A percentile compares a stretch with the other conserved stretches of the same genome.
These are phyloP conservation scores for Plebejus argus DNA, from an alignment of 2,888 invertebrate species.

Conservation along the genomic window DNA sequence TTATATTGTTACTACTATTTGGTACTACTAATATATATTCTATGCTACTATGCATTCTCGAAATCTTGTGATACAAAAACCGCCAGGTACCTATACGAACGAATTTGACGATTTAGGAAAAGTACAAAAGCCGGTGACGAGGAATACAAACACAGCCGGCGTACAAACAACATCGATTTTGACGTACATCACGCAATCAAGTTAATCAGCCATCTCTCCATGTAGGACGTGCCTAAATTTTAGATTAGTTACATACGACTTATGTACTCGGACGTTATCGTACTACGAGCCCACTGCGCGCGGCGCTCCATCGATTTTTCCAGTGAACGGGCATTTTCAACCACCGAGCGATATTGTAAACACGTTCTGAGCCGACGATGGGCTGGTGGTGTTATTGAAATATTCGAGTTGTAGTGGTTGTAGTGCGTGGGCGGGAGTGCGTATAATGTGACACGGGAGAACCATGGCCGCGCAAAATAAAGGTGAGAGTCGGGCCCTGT, in stretches of 20 bases:
- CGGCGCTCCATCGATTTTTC: conserved; percentile 75
- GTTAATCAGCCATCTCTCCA: conserved; percentile 45
- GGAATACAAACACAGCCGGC: conserved; percentile 2
- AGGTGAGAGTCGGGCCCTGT: conserved; percentile 53
- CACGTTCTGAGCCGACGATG: conserved; percentile 60
- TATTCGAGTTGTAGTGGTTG: conserved; percentile 52
- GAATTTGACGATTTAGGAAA: not conserved
- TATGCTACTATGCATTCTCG: not conserved
- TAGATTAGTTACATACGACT: conserved; percentile 47
- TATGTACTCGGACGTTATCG: conserved; percentile 47
- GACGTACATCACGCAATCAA: conserved; percentile 41
- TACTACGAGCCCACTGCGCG: conserved; percentile 63
- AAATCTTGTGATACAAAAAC: not conserved
- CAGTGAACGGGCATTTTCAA: conserved; percentile 69
- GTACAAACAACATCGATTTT: conserved; percentile 37
- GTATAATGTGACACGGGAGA: conserved; percentile 62
- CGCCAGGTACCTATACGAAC: not conserved
- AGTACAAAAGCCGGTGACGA: not conserved
- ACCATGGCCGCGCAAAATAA: conserved; percentile 74
- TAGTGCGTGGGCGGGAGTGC: conserved; percentile 59
- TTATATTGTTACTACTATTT: no score
- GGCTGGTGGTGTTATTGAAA: conserved; percentile 40
- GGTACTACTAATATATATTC: no score
- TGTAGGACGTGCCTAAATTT: conserved; percentile 47
- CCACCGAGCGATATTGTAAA: conserved; percentile 66